Evolutionary conservation across 2,113 vertebrate genomes (phyloP).

Genomic region (Perognathus longimembris): DNA sequence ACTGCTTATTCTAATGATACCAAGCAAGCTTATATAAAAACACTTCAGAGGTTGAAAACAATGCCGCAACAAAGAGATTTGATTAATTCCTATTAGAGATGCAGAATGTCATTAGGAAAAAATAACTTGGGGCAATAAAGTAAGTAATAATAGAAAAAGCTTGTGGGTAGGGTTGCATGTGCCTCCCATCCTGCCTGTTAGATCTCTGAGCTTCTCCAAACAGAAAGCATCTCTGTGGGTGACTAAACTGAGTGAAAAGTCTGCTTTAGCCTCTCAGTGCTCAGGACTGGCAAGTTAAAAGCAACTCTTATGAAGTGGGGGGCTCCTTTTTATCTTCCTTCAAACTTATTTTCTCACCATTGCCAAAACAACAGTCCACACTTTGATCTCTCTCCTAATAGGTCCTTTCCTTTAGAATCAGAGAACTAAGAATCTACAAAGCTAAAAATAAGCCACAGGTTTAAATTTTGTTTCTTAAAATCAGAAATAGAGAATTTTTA

Average conservation of each 20-base stretch:
- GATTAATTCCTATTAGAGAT: not conserved
- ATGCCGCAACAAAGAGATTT: not conserved
- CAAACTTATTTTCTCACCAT: slow-evolving; percentile 74
- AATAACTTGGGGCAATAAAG: not conserved
- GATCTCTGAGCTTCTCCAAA: not conserved
- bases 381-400: slow-evolving; percentile 81
- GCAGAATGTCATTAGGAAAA: not conserved
- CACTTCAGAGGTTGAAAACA: not conserved
- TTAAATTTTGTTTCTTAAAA: not conserved
- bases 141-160: not conserved
- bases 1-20: not conserved
- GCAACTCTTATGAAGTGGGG: slow-evolving; percentile 62
- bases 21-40: not conserved
- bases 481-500: not conserved
- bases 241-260: not conserved
- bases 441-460: not conserved
- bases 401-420: slow-evolving; percentile 78
- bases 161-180: not conserved
- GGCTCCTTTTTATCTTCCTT: slow-evolving; percentile 63
- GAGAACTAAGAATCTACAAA: slow-evolving; percentile 84
- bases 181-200: not conserved
- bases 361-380: slow-evolving; percentile 85
- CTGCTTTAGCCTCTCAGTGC: not conserved
- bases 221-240: not conserved
- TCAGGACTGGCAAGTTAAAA: slow-evolving; percentile 81